Percentiles rank a stretch among this genome's conserved stretches.
phyloP scores from a whole-genome alignment of 2,888 invertebrate species.

The Globia sparganii region DNA sequence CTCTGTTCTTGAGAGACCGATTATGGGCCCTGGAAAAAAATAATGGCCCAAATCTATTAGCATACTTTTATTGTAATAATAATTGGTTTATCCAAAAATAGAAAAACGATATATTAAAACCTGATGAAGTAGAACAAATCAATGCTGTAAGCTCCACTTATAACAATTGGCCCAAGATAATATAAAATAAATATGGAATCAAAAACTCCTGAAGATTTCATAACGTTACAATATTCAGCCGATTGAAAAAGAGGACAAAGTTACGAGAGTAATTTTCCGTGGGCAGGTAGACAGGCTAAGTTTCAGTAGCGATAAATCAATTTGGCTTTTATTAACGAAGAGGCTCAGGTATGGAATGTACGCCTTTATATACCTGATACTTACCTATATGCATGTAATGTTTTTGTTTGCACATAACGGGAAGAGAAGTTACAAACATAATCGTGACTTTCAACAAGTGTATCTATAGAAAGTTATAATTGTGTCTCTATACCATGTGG shows the following conservation, averaged over 20 bases:
- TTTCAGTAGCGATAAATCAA: constrained; percentile 58
- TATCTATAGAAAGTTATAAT: neutral
- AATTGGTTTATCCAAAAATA: neutral
- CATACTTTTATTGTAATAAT: neutral
- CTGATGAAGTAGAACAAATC: neutral
- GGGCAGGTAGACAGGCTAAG: constrained; percentile 52
- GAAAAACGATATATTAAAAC: neutral
- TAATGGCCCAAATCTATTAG: too few relatives aligned
- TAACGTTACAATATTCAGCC: constrained; percentile 35
- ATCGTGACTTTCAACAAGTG: neutral
- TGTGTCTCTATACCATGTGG: too few relatives aligned
- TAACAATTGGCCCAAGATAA: neutral
- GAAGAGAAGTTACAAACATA: neutral
- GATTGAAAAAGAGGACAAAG: constrained; percentile 46
- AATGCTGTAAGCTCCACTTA: neutral
- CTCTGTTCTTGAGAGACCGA: too few relatives aligned
- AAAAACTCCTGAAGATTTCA: constrained; percentile 32
- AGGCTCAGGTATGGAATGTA: constrained; percentile 18
- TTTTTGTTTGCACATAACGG: neutral
- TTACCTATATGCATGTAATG: neutral
- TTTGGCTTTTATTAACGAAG: constrained; percentile 51
- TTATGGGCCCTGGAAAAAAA: too few relatives aligned
- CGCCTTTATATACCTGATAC: neutral
- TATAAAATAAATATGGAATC: constrained; percentile 16
- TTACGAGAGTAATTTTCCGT: constrained; percentile 53